These are phyloP conservation scores for Trichechus manatus DNA, from an alignment of 2,113 vertebrate genomes.

Conservation along the genomic window DNA sequence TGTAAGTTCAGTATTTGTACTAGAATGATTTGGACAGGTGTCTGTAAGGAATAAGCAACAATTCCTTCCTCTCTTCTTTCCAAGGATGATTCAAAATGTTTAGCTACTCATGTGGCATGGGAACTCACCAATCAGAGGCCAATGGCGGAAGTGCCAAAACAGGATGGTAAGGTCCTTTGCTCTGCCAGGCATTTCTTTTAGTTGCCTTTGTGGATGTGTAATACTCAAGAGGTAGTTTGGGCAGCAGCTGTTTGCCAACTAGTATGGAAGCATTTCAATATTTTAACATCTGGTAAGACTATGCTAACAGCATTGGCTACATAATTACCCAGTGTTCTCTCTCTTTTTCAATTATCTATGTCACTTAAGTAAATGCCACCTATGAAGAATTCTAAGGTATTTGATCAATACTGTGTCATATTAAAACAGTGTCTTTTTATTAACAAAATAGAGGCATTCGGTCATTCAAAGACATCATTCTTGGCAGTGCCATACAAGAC, in stretches of 20 bases:
- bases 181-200: not conserved
- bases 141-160: not conserved
- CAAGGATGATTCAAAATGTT: not conserved
- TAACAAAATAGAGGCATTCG: not conserved
- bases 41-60: not conserved
- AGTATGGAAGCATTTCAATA: not conserved
- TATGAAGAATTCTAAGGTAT: conserved; percentile 11
- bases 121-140: not conserved
- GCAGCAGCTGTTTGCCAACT: not conserved
- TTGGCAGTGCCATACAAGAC: not conserved
- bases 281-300: not conserved
- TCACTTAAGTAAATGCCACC: not conserved
- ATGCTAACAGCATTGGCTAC: not conserved
- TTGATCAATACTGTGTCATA: not conserved
- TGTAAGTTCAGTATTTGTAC: not conserved
- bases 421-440: not conserved
- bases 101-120: not conserved
- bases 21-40: not conserved
- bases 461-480: not conserved
- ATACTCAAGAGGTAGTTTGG: not conserved
- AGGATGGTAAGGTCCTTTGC: not conserved
- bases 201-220: not conserved
- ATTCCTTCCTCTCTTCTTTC: not conserved
- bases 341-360: not conserved
- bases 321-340: not conserved